A percentile compares a stretch with the other conserved stretches of the same genome.
Conservation (phyloP, 2,797 vertebrate genomes). For the Decapterus maruadsi region DNA sequence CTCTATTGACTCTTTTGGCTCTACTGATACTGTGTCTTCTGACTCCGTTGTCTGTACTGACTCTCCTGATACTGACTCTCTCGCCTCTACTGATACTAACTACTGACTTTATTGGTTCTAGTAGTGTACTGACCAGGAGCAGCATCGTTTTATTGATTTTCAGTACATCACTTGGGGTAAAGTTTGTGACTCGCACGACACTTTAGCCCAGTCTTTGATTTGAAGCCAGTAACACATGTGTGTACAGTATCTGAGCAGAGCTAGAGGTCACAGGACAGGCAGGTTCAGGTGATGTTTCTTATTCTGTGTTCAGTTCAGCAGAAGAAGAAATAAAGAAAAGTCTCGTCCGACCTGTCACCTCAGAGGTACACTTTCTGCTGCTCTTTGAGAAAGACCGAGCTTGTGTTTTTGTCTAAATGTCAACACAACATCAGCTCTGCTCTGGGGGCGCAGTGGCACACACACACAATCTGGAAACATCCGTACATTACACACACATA, state of each 20-base stretch:
- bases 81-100: no score
- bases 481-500: no score
- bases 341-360: constrained; percentile 57
- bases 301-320: constrained; percentile 14
- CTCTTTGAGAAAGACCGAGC: constrained; percentile 58
- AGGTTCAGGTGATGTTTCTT: constrained; percentile 22
- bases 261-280: constrained; percentile 15
- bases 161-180: not conserved
- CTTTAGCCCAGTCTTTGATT: constrained; percentile 2
- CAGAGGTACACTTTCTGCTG: constrained; percentile 45
- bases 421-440: constrained; percentile 56
- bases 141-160: constrained; percentile 6
- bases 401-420: constrained; percentile 71
- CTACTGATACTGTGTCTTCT: no score
- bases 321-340: constrained; percentile 17
- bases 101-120: no score
- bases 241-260: not conserved
- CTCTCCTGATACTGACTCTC: no score
- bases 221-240: not conserved
- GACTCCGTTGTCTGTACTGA: no score
- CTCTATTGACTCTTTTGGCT: no score
- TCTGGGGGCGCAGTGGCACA: constrained; percentile 50
- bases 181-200: not conserved
- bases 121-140: no score
- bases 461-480: constrained; percentile 3